These are phyloP conservation scores for Emmelina monodactyla DNA, from an alignment of 2,888 invertebrate genomes.

Conservation along the genomic window DNA sequence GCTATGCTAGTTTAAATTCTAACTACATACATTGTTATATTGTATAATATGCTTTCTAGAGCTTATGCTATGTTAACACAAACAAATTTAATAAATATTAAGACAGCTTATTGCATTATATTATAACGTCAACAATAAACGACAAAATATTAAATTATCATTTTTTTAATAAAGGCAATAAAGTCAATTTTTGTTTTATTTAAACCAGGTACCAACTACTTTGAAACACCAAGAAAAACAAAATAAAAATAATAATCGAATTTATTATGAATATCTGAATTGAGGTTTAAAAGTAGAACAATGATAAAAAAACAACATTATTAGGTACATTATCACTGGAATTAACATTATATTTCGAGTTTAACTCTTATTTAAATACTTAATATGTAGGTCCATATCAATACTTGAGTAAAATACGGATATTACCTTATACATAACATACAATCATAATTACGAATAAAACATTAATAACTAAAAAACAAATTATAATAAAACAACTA, in stretches of 20 bases:
- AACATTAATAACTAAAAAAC: too few relatives aligned
- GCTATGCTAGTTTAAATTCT: conserved; percentile 40
- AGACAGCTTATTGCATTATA: conserved; percentile 53
- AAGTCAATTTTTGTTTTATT: conserved; percentile 4
- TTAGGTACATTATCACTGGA: too few relatives aligned
- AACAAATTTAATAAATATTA: conserved; percentile 33
- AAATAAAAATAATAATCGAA: neutral
- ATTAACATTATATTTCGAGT: too few relatives aligned
- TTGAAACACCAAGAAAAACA: neutral
- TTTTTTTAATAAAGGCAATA: conserved; percentile 47
- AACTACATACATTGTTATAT: conserved; percentile 22
- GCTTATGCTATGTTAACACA: conserved; percentile 52
- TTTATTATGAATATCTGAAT: neutral
- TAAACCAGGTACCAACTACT: neutral
- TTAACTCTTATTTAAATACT: too few relatives aligned
- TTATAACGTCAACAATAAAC: conserved; percentile 27
- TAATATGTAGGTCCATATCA: too few relatives aligned
- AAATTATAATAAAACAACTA: too few relatives aligned
- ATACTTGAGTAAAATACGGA: too few relatives aligned
- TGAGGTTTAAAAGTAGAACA: neutral
- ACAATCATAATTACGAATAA: too few relatives aligned
- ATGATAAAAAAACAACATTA: neutral
- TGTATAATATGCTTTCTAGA: conserved; percentile 36
- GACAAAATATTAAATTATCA: conserved; percentile 40
- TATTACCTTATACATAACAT: too few relatives aligned